Evolutionary conservation across 2,113 vertebrate genomes (phyloP), one percentile per base, ranked within the genome.

Genomic region (Gymnobelideus leadbeateri): DNA sequence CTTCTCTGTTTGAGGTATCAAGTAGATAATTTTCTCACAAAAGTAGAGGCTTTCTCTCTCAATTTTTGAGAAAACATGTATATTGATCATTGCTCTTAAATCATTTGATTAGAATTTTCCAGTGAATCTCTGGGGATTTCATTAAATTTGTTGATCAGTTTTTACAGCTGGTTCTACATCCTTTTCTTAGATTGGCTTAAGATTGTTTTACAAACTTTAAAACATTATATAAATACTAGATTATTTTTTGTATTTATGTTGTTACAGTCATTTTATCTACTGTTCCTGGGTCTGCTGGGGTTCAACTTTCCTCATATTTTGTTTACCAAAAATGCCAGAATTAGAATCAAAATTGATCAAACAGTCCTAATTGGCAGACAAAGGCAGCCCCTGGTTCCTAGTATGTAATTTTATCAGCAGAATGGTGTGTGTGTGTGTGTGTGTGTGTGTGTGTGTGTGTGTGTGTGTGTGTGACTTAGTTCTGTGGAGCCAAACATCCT

Each of bases 321-420:
- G 28, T 91, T 97, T 97, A 97, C 96, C 94, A 95, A 95, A 84
- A 97, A 97, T 93, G 95, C 94, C 92, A 97, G 94, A 95, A 49
- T 94, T 93, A 92, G 92, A 92, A 96, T 93, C 77, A 91, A 52
- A 92, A 84, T 92, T 92, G 91, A 91, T 43, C 91, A 51, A 93
- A 52, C 37, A 94, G 92, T 96, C 93, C 96, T 94, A 92, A 94
- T 91, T 89, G 92, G 95, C 92, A 96, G 92, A 91, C 96, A 92
- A 97, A 97, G 97, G 96, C 89, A 97, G 95, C 94, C 14, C 31
- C 95, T 68, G 68, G 94, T 84, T 53, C 50, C 94, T 94, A 93
- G 54, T 92, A 90, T 57, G 96, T 95, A 97, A 95, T 96, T 96
- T 97, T 96, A 94, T 24, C 93, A 90, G 93, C 84, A 96, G 97